Evolutionary conservation across 1,140 invertebrate species (phyloP), one percentile per base, ranked within the genome.

Genomic region (Uloborus diversus): DNA sequence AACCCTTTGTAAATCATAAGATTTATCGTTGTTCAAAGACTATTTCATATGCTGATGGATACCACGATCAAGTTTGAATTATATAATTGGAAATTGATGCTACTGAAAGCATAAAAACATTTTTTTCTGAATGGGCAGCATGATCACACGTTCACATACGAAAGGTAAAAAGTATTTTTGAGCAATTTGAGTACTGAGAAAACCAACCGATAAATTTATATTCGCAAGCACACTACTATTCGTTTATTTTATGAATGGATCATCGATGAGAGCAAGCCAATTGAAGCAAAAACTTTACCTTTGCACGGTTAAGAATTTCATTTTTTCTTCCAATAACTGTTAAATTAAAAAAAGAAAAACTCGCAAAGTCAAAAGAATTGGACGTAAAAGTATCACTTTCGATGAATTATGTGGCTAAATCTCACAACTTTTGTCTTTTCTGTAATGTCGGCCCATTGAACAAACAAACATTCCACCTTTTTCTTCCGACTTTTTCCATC

Each of bases 371-470:
- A 66, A 17, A 35, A 69, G 49, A 69, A 69, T 64, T 27, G 35
- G 23, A 35, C 25, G 61, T 35, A 3, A 30, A 70, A 70, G 49
- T 30, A 57, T n/a, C 68, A 70, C 33, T 70, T 70, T 53, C 68
- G 68, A 70, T 57, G 53, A 70, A 70, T 70, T 70, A 70, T 70
- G 53, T 42, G 51, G 28, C 32, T 57, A 17, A 70, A 70, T 51
- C 20, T 25, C 17, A 28, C 53, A 57, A 70, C 68, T 70, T 70
- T 53, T 53, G 53, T 37, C 51, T 57, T 70, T 57, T 23, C 49
- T 28, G 32, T 53, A 57, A 56, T 20, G 23, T 32, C 33, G 42
- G 33, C 13, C 23, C 53, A 57, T 59, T 57, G 49, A 53, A 70
- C 68, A 70, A 70, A 70, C 53, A 69, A 14, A 17, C 42, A 47